Evolutionary conservation across 2,113 vertebrate species (phyloP), one percentile per base, ranked within the genome.

Genomic region (Pyrgilauda ruficollis): DNA sequence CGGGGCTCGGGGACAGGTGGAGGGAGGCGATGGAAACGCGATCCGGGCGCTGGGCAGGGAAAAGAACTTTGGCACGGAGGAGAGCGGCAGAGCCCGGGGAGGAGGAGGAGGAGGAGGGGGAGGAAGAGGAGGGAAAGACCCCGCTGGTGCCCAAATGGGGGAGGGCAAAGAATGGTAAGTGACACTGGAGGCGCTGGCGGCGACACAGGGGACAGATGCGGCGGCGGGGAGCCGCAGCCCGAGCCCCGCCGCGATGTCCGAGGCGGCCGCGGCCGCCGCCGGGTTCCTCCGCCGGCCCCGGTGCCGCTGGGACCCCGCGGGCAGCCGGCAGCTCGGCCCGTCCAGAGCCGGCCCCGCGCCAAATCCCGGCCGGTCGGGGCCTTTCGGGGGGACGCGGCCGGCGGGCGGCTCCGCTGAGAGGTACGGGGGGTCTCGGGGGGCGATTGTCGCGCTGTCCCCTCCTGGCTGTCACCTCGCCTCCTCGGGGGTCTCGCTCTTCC

Each of bases 1-100:
- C 37, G 37, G 50, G 61, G 17, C 41, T 37, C 5, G 70, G 56
- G 16, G 67, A 94, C 93, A 96, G 93, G 84, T 94, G 93, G 80
- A 86, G 58, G 87, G 84, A 91, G 87, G 93, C 10, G 95, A 37
- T 86, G 76, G 95, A 91, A 96, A 96, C 2, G 12, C 10, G 76
- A 96, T 93, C 84, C 47, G 3, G 80, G 79, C 16, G 22, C 43
- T 4, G 47, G 74, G 74, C 59, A 77, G 55, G 44, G 83, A 66
- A 27, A 88, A 78, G 24, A 41, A 9, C 11, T 68, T 78, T 92
- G 94, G 87, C 87, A 84, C 7, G 0, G 63, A 3, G 69, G 28
- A 39, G 31, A 21, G 39, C 49, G 80, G 77, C 86, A 72, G 73
- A 89, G 53, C 44, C 5, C 37, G 37, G 37, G 12, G 37, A 67